A percentile compares a stretch with the other conserved stretches of the same genome.
These are phyloP conservation scores for Drosophila cyrtoloma DNA, from an alignment of 2,888 invertebrate genomes.

Conservation along the genomic window DNA sequence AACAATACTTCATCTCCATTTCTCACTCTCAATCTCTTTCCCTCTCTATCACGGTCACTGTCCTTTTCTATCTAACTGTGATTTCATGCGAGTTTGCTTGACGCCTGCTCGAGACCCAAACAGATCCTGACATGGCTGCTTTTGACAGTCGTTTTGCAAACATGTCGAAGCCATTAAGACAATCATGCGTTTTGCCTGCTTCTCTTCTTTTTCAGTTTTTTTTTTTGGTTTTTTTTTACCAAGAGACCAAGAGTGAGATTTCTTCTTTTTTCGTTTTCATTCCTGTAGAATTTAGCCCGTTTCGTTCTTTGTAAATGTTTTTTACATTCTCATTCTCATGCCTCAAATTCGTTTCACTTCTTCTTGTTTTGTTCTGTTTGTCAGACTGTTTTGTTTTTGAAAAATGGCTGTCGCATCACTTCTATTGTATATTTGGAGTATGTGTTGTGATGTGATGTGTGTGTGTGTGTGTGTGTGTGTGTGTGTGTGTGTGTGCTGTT, in stretches of 20 bases:
- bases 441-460: conserved; percentile 39
- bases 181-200: conserved; percentile 72
- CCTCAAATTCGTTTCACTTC: conserved; percentile 29
- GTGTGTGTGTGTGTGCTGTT: conserved; percentile 49
- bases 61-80: conserved; percentile 31
- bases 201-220: conserved; percentile 13
- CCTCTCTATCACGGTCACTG: not conserved
- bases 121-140: conserved; percentile 57
- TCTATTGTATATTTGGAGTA: conserved; percentile 74
- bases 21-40: conserved; percentile 5
- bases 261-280: conserved; percentile 33
- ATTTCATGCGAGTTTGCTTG: conserved; percentile 46
- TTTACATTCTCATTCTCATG: conserved; percentile 26
- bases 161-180: conserved; percentile 81
- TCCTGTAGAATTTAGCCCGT: conserved; percentile 45
- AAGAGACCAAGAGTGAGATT: conserved; percentile 5
- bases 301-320: conserved; percentile 24
- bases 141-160: conserved; percentile 82
- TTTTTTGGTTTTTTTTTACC: conserved; percentile 9
- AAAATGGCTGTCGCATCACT: conserved; percentile 81
- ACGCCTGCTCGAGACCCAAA: conserved; percentile 30
- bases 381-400: conserved; percentile 78
- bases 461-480: conserved; percentile 9
- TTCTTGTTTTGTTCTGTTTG: conserved; percentile 45
- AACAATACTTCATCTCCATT: conserved; percentile 34